Base-by-base conservation (phyloP, 2,113 vertebrate genomes). In the Chloropsis cyanopogon region DNA sequence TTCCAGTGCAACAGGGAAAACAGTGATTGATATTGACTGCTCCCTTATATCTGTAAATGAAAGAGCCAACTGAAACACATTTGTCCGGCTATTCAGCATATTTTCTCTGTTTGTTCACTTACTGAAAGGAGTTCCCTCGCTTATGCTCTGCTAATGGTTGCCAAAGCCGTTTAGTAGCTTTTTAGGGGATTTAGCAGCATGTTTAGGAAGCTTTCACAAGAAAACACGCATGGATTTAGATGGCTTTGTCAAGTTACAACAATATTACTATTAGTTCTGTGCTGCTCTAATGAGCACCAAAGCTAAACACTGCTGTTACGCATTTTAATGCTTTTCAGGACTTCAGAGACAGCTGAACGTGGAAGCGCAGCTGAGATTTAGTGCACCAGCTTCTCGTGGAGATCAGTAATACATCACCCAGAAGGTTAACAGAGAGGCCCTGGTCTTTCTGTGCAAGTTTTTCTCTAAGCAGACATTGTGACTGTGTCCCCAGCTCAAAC, bases 61-160 rank as follows among this genome's bases (percentile, higher is more conserved):
- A 98, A 98, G 95, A 94, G 97, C 97, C 97, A 97, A 98, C 97
- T 97, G 97, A 97, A 97, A 97, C 96, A 92, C 97, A 97, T 95
- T 97, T 97, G 97, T 97, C 96, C 94, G 72, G 96, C 97, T 95
- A 97, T 97, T 98, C 97, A 97, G 97, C 97, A 96, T 97, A 96
- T 97, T 97, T 97, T 96, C 95, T 97, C 97, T 97, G 96, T 97
- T 97, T 97, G 97, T 97, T 97, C 97, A 97, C 96, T 97, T 95
- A 96, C 96, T 98, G 97, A 97, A 98, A 97, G 96, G 97, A 93
- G 95, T 92, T 96, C 91, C 94, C 96, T 82, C 11, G 95, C 96
- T 97, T 97, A 92, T 91, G 93, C 96, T 64, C 88, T 92, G 93
- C 95, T 96, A 96, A 97, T 96, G 96, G 97, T 92, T 98, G 97